Evolutionary conservation across 2,113 vertebrate species (phyloP).

Genomic region (Camarhynchus parvulus): DNA sequence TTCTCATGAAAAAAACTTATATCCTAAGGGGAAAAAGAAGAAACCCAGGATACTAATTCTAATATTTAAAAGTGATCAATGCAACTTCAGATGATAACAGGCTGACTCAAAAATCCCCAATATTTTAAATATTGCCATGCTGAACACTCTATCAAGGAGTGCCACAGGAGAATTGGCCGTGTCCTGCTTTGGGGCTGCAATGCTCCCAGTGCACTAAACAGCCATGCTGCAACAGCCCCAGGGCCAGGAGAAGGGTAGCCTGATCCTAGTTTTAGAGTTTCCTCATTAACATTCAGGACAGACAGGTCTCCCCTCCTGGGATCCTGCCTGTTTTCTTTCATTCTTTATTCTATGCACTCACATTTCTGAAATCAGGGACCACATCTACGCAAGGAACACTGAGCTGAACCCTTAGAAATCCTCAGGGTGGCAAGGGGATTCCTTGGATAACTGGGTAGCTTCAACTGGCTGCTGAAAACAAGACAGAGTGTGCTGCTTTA

Average conservation of each 20-base stretch:
- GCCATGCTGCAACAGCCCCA: background rate
- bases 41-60: background rate
- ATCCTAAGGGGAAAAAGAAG: background rate
- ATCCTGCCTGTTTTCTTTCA: background rate
- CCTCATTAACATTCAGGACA: background rate
- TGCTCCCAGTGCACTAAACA: background rate
- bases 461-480: background rate
- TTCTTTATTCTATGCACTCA: background rate
- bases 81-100: background rate
- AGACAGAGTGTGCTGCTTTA: background rate
- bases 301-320: fast-evolving
- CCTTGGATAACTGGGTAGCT: background rate
- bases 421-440: background rate
- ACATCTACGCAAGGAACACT: background rate
- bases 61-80: background rate
- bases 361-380: background rate
- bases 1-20: background rate
- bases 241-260: background rate
- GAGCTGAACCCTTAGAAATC: background rate
- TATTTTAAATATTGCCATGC: background rate
- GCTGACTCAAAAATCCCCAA: background rate
- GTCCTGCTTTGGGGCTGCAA: background rate
- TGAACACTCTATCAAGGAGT: background rate
- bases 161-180: background rate
- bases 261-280: background rate